Conservation (phyloP, 2,888 invertebrate genomes). For the Zonitis immaculata region DNA sequence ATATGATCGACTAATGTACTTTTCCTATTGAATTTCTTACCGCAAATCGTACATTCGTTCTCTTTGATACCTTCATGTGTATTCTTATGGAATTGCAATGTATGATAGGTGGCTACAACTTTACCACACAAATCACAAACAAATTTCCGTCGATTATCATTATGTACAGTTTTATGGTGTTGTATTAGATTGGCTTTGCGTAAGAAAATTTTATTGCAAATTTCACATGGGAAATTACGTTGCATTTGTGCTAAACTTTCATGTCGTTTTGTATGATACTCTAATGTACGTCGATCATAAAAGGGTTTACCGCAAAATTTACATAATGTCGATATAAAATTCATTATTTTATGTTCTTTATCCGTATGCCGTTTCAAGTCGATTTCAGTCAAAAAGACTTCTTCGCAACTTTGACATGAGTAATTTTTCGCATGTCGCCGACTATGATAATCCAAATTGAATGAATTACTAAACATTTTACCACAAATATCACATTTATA, state of each 20-base stretch:
- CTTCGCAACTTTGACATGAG: background rate
- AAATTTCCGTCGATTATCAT: constrained; percentile 1
- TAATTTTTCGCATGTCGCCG: background rate
- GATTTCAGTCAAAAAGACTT: background rate
- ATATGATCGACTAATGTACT: constrained; percentile 13
- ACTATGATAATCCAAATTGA: background rate
- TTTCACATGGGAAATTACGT: background rate
- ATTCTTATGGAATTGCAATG: constrained; percentile 7
- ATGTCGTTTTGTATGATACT: background rate
- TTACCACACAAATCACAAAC: constrained; percentile 8
- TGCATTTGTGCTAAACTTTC: background rate
- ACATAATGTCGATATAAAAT: background rate
- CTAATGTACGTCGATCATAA: background rate
- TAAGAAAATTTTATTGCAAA: background rate
- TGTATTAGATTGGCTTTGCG: constrained; percentile 2
- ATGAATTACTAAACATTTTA: background rate
- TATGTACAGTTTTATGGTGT: constrained; percentile 30
- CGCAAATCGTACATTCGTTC: background rate
- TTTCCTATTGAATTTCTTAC: background rate
- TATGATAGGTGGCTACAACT: constrained; percentile 4
- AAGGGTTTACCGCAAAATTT: background rate
- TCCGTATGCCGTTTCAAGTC: background rate
- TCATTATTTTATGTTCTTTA: background rate
- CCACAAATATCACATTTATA: background rate
- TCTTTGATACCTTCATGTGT: constrained; percentile 5